A percentile compares a stretch with the other conserved stretches of the same genome.
These are phyloP conservation scores for Panthera tigris DNA, from an alignment of 2,113 vertebrate species.

Conservation along the genomic window DNA sequence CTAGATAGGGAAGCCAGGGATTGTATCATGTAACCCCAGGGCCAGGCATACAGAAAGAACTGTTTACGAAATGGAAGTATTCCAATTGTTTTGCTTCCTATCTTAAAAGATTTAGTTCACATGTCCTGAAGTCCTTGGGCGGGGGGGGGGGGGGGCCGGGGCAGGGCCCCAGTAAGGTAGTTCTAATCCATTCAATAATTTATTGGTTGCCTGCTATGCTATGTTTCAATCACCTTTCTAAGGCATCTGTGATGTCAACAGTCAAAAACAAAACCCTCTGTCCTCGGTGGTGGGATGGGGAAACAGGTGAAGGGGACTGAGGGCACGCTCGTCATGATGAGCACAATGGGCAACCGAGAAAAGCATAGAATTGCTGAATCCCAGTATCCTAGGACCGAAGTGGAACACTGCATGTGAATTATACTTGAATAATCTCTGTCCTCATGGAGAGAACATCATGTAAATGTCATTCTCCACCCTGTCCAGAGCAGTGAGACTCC, in stretches of 20 bases:
- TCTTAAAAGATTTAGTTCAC: background rate
- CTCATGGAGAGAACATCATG: background rate
- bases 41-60: background rate
- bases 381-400: rapidly evolving
- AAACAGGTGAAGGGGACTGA: background rate
- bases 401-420: rapidly evolving
- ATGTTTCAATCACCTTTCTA: background rate
- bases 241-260: background rate
- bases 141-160: no score
- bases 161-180: background rate
- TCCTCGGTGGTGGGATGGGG: background rate
- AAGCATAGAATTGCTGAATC: rapidly evolving
- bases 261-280: background rate
- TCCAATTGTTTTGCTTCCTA: background rate
- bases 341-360: background rate
- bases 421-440: background rate
- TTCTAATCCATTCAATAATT: background rate
- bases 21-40: background rate
- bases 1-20: background rate
- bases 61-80: background rate
- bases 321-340: background rate
- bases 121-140: background rate
- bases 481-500: background rate
- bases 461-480: background rate
- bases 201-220: background rate